Evolutionary conservation across 1,140 invertebrate genomes (phyloP), one percentile per base, ranked within the genome.

Genomic region (Bombus breviceps): DNA sequence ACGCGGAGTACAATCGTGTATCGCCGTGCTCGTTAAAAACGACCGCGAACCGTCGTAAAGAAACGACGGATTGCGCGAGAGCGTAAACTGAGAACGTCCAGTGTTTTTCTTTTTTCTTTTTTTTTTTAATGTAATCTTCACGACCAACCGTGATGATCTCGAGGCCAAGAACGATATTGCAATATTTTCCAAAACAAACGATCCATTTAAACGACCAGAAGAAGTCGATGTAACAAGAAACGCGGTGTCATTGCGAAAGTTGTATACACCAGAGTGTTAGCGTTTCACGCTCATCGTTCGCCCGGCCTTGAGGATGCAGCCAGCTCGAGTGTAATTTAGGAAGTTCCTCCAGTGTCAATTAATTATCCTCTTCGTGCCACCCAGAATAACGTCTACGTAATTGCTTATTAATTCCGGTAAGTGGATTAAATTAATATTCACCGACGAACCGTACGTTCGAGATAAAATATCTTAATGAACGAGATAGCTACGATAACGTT

Each of bases 371-470:
- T 64, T 47, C 74, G 74, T 72, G 80, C 85, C 88, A 87, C 85
- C 78, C 89, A 74, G 88, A 81, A 90, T 87, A 89, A 77, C 85
- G 71, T 77, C 81, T 69, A 83, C 69, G 85, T 90, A 90, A 90
- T 90, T 87, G 86, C 59, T 71, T 83, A 90, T 90, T 90, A 90
- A 87, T 83, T 87, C 79, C 39, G 76, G 82, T 84, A 90, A 87
- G 68, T 90, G 88, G 82, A 90, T 90, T 79, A 81, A 90, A 90
- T 90, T 90, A 90, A 90, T 90, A 90, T 87, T 78, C 89, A 78
- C 64, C 68, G 69, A 28, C n/a, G 28, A 68, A 75, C 34, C 76
- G 59, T 41, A 37, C 62, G 28, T 88, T 53, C 75, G 25, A 9
- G 79, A 79, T 39, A 78, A 80, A 64, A 80, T 74, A 86, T 72